Percentiles rank a stretch among this genome's conserved stretches.
Conservation (phyloP, 2,888 invertebrate species). For the Rosalia funebris region DNA sequence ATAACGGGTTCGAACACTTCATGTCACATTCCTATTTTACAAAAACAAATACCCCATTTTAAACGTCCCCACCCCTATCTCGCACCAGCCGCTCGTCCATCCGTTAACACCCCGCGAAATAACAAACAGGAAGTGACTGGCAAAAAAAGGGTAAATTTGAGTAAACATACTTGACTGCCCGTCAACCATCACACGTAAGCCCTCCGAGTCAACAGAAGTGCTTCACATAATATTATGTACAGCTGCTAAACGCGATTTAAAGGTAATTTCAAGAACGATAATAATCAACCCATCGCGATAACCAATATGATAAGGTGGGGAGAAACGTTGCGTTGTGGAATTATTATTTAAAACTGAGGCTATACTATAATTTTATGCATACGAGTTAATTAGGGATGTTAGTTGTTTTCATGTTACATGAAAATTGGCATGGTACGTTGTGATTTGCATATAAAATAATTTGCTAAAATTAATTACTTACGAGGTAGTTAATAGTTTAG, state of each 20-base stretch:
- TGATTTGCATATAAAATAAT: too few species aligned
- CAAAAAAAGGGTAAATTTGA: constrained; percentile 23
- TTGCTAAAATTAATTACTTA: too few species aligned
- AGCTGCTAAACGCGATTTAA: constrained; percentile 13
- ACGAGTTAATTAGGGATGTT: not conserved
- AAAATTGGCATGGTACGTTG: too few species aligned
- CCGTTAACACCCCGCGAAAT: constrained; percentile 14
- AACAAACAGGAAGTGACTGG: constrained; percentile 30
- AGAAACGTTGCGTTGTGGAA: not conserved
- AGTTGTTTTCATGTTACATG: not conserved
- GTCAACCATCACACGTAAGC: constrained; percentile 3
- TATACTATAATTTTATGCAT: not conserved
- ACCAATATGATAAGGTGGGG: not conserved
- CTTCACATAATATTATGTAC: not conserved
- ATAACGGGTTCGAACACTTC: too few species aligned
- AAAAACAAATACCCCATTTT: too few species aligned
- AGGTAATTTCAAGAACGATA: not conserved
- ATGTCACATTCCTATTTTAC: too few species aligned
- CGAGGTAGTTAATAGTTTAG: too few species aligned
- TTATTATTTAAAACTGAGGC: not conserved
- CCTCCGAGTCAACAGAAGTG: not conserved
- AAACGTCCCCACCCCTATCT: too few species aligned
- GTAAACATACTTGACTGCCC: constrained; percentile 20
- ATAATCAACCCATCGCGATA: not conserved
- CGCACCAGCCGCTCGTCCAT: constrained; percentile 17